Percentiles rank a stretch among this genome's conserved stretches.
These are phyloP conservation scores for human DNA, from an alignment of 2,113 vertebrate genomes.

Conservation along the genomic window GRCh38 chr12:70597501-70598000, in stretches of 20 bases:
- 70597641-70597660: background rate
- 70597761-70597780: background rate
- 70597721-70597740: background rate
- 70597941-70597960: background rate
- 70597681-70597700: background rate
- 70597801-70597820: background rate
- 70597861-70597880: background rate
- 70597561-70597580: background rate
- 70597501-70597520: background rate
- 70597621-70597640: background rate
- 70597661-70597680: background rate
- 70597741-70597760: background rate
- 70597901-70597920: background rate
- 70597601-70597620: background rate
- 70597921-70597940: background rate
- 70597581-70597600: background rate
- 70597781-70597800: background rate
- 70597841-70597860: background rate
- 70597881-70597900: background rate
- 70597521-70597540: background rate
- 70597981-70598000: constrained; percentile 1
- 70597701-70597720: background rate
- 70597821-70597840: background rate
- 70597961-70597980: background rate
- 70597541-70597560: background rate